Conservation (phyloP, 2,888 invertebrate genomes). For the Penaeus monodon region DNA sequence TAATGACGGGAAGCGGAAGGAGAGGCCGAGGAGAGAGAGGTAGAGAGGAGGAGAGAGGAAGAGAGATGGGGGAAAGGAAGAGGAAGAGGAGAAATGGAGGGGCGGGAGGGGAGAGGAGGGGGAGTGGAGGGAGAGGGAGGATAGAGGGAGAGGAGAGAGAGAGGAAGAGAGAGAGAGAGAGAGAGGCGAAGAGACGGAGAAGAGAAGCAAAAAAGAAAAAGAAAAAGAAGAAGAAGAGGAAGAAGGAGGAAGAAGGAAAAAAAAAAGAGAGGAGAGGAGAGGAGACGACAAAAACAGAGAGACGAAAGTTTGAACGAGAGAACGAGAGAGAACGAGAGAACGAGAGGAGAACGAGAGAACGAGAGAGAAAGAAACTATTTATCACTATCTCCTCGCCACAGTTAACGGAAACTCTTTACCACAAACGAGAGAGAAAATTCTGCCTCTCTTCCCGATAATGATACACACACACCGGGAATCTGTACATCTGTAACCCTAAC, state of each 20-base stretch:
- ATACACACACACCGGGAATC: too few relatives aligned
- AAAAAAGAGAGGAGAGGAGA: neutral
- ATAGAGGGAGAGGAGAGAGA: neutral
- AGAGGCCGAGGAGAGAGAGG: neutral
- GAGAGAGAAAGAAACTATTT: conserved; percentile 8
- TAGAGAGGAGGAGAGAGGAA: neutral
- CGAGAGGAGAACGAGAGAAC: neutral
- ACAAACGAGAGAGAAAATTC: too few relatives aligned
- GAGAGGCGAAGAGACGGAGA: neutral
- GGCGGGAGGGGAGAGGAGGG: too few relatives aligned
- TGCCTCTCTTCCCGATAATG: too few relatives aligned
- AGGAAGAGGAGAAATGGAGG: too few relatives aligned
- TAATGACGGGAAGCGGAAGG: neutral
- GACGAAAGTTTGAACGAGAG: neutral
- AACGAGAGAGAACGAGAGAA: neutral
- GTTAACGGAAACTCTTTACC: too few relatives aligned
- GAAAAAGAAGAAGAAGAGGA: neutral
- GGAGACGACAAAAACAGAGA: neutral
- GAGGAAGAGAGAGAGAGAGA: too few relatives aligned
- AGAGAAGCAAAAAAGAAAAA: neutral
- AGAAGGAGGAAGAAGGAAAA: neutral
- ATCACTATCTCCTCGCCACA: too few relatives aligned
- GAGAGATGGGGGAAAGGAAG: neutral
- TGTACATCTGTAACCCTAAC: too few relatives aligned
- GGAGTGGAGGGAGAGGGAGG: neutral